A percentile compares a stretch with the other conserved stretches of the same genome.
Evolutionary conservation across 2,888 invertebrate species (phyloP).

Genomic region (Tenthredo livida): DNA sequence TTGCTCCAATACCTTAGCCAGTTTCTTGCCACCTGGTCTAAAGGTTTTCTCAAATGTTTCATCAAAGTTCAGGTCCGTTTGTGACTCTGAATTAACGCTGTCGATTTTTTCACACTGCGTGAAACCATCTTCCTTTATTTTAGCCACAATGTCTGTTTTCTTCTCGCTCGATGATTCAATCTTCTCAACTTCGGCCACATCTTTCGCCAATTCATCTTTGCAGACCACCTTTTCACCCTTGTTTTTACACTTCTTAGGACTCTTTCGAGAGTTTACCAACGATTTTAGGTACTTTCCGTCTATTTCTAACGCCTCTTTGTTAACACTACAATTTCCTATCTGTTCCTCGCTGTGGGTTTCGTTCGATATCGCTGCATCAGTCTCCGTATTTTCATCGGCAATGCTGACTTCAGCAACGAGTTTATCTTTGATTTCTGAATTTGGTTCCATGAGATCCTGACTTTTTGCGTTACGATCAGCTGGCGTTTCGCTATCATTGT

Average conservation of each 20-base stretch:
- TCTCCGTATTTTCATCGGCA: constrained; percentile 60
- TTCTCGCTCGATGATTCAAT: constrained; percentile 33
- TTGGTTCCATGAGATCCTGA: not conserved
- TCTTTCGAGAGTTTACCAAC: constrained; percentile 72
- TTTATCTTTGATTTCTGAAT: not conserved
- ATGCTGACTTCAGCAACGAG: not conserved
- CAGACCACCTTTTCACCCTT: constrained; percentile 43
- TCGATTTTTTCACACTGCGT: constrained; percentile 43
- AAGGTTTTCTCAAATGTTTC: constrained; percentile 4
- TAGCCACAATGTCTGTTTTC: not conserved
- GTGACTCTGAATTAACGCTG: constrained; percentile 38
- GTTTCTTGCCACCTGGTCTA: not conserved
- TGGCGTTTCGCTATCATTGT: not conserved
- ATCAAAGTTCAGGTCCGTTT: constrained; percentile 28
- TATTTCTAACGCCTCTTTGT: constrained; percentile 65
- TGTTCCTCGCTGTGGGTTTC: constrained; percentile 15
- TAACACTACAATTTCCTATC: not conserved
- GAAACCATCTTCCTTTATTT: constrained; percentile 25
- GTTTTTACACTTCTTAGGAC: constrained; percentile 66
- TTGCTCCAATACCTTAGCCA: not conserved
- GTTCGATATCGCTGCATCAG: not conserved
- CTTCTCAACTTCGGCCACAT: constrained; percentile 46
- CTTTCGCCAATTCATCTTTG: constrained; percentile 54
- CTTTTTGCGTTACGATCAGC: not conserved
- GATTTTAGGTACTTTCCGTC: constrained; percentile 75